phyloP scores from a whole-genome alignment of 2,113 vertebrate genomes.

The Microtus pennsylvanicus region DNA sequence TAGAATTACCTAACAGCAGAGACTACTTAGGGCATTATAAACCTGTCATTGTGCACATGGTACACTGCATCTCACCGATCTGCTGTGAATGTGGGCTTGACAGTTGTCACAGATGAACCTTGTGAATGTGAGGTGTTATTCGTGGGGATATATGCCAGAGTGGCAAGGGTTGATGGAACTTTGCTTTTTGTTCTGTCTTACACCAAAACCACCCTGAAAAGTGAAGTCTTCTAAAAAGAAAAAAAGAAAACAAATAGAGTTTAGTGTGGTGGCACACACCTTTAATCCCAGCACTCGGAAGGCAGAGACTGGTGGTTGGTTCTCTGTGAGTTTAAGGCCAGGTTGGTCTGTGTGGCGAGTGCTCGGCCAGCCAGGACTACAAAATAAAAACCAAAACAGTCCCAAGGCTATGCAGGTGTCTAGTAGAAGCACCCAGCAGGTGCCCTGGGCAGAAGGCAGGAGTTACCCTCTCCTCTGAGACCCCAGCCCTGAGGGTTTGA shows the following conservation, averaged over 20 bases:
- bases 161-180: accelerated
- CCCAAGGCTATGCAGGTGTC: neutral
- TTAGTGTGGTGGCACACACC: neutral
- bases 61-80: neutral
- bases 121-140: accelerated
- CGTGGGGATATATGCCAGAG: neutral
- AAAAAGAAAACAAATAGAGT: neutral
- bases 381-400: neutral
- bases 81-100: neutral
- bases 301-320: neutral
- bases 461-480: neutral
- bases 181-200: neutral
- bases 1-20: neutral
- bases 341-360: neutral
- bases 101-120: accelerated
- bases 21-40: neutral
- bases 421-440: neutral
- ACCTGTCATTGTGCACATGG: accelerated
- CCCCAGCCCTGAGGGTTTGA: neutral
- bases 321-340: neutral
- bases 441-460: neutral
- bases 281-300: neutral
- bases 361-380: neutral
- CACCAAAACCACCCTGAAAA: neutral
- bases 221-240: neutral